Evolutionary conservation across 2,888 invertebrate species (phyloP).

Genomic region (Tanaodytes sp.): DNA sequence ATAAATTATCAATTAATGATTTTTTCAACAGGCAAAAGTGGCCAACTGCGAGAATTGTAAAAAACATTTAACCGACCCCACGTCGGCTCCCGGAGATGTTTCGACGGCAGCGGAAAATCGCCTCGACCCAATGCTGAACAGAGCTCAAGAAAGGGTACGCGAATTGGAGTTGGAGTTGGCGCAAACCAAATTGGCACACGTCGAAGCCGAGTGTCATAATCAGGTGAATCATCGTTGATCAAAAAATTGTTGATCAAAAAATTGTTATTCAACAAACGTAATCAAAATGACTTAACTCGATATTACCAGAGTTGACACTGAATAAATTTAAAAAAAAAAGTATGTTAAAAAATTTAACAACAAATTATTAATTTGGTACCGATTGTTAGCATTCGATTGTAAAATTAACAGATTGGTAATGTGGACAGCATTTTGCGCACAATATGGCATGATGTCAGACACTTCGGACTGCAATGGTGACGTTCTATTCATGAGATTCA

Average conservation of each 20-base stretch:
- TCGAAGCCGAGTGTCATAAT: constrained; percentile 96
- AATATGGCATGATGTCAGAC: constrained; percentile 12
- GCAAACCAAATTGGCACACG: constrained; percentile 95
- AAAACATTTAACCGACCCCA: constrained; percentile 60
- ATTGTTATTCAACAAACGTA: no score
- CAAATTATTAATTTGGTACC: no score
- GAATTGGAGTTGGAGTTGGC: constrained; percentile 96
- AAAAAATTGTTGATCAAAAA: no score
- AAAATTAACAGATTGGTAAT: constrained; percentile 24
- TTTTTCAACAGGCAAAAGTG: constrained; percentile 73
- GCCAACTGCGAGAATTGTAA: constrained; percentile 76
- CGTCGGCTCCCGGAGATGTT: constrained; percentile 61
- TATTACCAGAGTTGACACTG: no score
- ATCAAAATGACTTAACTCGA: no score
- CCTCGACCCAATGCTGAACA: constrained; percentile 67
- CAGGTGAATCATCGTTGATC: constrained; percentile 82
- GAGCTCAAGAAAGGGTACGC: constrained; percentile 81
- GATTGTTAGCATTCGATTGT: no score
- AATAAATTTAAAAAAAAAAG: no score
- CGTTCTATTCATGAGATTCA: constrained; percentile 9
- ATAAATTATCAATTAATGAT: constrained; percentile 1
- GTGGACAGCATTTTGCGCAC: constrained; percentile 3
- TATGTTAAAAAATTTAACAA: no score
- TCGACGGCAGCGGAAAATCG: constrained; percentile 66
- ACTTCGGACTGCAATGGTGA: constrained; percentile 16